These are phyloP conservation scores for Drosophila malerkotliana DNA, from an alignment of 1,140 invertebrate genomes.

Conservation along the genomic window DNA sequence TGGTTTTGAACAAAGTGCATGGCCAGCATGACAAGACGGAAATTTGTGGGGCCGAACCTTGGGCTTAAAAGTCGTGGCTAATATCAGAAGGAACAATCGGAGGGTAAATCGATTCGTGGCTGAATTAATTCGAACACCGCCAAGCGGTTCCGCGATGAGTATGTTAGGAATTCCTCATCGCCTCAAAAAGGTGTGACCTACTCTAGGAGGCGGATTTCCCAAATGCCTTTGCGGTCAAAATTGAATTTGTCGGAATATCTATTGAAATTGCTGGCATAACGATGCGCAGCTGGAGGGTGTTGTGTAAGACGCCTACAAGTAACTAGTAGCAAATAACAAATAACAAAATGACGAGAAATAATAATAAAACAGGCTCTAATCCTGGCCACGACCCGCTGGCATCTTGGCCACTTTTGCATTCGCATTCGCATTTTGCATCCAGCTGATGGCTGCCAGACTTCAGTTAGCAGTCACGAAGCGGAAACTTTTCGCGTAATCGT, in stretches of 20 bases:
- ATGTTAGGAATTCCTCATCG: too few relatives aligned
- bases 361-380: constrained; percentile 56
- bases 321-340: constrained; percentile 6
- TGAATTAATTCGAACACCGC: neutral
- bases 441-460: constrained; percentile 43
- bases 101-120: neutral
- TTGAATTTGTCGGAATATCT: neutral
- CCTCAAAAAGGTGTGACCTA: neutral
- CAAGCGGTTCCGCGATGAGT: neutral
- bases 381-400: constrained; percentile 30
- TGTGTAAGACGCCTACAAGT: constrained; percentile 31
- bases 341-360: neutral
- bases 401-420: constrained; percentile 5
- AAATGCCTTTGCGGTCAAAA: neutral
- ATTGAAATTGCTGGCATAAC: constrained; percentile 1
- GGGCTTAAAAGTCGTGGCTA: constrained; percentile 13
- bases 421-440: constrained; percentile 6
- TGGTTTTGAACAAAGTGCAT: constrained; percentile 55
- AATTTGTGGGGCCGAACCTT: constrained; percentile 25
- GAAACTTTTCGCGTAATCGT: constrained; percentile 63
- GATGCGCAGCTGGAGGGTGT: constrained; percentile 44
- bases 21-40: constrained; percentile 53
- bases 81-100: constrained; percentile 5
- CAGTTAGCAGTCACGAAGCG: constrained; percentile 60
- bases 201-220: neutral